Conservation (phyloP, 2,888 invertebrate genomes). For the Pristionchus arcanus region DNA sequence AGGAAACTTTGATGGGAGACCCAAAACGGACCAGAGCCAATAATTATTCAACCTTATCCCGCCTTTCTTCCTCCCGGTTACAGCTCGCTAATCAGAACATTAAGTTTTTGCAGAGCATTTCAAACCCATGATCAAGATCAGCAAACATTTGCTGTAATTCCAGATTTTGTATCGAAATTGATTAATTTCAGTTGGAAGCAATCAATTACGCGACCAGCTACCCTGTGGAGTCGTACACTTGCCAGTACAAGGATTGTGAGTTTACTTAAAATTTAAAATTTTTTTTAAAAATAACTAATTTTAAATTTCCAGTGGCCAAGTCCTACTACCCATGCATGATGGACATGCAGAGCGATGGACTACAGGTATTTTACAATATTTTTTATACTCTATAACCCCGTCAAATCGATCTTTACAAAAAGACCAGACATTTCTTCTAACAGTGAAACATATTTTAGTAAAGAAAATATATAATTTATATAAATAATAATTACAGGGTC, state of each 20-base stretch:
- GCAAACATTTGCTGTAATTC: too few species aligned
- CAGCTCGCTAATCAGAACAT: too few species aligned
- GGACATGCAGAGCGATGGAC: background rate
- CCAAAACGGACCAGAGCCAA: too few species aligned
- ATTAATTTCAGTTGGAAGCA: background rate
- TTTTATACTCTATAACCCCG: background rate
- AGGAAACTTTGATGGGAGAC: too few species aligned
- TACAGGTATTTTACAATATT: background rate
- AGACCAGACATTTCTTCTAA: background rate
- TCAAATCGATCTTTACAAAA: background rate
- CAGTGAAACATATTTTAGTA: background rate
- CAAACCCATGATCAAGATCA: too few species aligned
- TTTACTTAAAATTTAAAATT: background rate
- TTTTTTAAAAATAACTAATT: background rate
- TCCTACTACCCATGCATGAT: background rate
- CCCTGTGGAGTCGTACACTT: conserved; percentile 20
- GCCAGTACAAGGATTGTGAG: conserved; percentile 35
- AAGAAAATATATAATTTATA: background rate
- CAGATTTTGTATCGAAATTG: background rate
- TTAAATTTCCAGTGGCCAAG: conserved; percentile 23
- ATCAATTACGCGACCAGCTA: background rate
- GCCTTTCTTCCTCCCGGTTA: too few species aligned
- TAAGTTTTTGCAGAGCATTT: too few species aligned
- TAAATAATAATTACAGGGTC: background rate
- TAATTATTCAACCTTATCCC: too few species aligned